phyloP scores from a whole-genome alignment of 2,888 invertebrate genomes.

The Thecophora atra region DNA sequence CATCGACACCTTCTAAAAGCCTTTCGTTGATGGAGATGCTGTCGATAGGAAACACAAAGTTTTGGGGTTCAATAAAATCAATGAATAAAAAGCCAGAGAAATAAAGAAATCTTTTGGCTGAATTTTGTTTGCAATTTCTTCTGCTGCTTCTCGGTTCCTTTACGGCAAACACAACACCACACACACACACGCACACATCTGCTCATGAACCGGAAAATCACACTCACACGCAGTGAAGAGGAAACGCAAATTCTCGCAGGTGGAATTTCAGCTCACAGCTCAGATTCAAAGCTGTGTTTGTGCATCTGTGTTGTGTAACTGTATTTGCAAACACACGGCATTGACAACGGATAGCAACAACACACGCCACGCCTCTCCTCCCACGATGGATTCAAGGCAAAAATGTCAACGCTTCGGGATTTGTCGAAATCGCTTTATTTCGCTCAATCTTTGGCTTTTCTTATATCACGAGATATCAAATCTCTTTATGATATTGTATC shows the following conservation, averaged over 20 bases:
- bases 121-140: neutral
- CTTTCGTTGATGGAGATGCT: too few relatives aligned
- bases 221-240: neutral
- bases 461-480: neutral
- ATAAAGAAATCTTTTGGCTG: neutral
- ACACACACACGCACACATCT: neutral
- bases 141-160: neutral
- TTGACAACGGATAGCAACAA: neutral
- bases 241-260: slow-evolving; percentile 13
- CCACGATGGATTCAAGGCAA: slow-evolving; percentile 29
- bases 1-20: too few relatives aligned
- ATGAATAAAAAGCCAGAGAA: neutral
- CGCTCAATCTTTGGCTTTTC: too few relatives aligned
- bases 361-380: neutral
- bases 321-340: too few relatives aligned
- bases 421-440: slow-evolving; percentile 5
- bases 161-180: neutral
- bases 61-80: neutral
- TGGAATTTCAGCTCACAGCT: slow-evolving; percentile 9
- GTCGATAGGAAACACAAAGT: neutral
- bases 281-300: slow-evolving; percentile 3
- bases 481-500: slow-evolving; percentile 13
- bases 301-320: neutral
- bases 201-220: too few relatives aligned
- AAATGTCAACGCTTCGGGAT: slow-evolving; percentile 39